These are phyloP conservation scores for Netelia melanura DNA, from an alignment of 2,888 invertebrate genomes.

Conservation along the genomic window DNA sequence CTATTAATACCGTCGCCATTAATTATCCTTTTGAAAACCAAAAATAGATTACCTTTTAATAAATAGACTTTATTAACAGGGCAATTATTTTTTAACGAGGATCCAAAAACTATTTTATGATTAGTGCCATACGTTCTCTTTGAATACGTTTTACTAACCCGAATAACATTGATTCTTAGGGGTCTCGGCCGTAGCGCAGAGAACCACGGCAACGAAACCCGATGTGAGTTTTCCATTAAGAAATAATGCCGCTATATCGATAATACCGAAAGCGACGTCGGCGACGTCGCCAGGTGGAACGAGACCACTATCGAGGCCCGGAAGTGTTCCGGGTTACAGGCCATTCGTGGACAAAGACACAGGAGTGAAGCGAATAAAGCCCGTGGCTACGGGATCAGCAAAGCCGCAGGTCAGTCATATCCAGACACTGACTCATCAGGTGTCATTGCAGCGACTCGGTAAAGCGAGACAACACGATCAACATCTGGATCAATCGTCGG, in stretches of 20 bases:
- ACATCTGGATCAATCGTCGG: slow-evolving; percentile 77
- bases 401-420: slow-evolving; percentile 82
- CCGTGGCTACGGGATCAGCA: slow-evolving; percentile 81
- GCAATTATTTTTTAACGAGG: no score
- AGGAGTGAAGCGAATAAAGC: slow-evolving; percentile 76
- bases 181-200: slow-evolving; percentile 5
- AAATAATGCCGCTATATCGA: slow-evolving; percentile 84
- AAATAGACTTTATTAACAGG: no score
- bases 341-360: slow-evolving; percentile 82
- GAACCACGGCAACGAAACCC: slow-evolving; percentile 71
- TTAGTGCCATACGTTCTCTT: no score
- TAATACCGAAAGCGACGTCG: slow-evolving; percentile 82
- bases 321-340: slow-evolving; percentile 77
- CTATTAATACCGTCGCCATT: no score
- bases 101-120: no score
- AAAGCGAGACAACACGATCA: slow-evolving; percentile 77
- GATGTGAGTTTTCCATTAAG: slow-evolving; percentile 83
- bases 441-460: slow-evolving; percentile 80
- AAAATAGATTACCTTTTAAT: no score
- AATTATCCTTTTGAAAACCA: no score
- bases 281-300: slow-evolving; percentile 71
- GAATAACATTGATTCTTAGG: slow-evolving; percentile 10
- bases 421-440: slow-evolving; percentile 79
- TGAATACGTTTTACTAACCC: not conserved
- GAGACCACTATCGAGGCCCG: slow-evolving; percentile 76